These are phyloP conservation scores for Bufotes viridis DNA, from an alignment of 2,797 vertebrate species.

Conservation along the genomic window DNA sequence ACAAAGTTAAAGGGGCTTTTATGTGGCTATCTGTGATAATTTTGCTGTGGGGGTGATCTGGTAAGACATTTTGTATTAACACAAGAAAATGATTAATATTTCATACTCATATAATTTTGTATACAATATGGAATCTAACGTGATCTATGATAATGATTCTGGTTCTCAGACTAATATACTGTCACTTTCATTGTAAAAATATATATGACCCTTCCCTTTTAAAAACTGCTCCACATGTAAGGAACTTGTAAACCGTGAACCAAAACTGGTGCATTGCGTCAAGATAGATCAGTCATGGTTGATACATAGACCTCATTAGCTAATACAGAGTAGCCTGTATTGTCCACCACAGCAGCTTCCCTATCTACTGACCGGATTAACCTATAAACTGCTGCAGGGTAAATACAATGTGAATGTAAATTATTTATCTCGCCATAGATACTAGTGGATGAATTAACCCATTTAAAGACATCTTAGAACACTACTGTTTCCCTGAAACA, in stretches of 20 bases:
- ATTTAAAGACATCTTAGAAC: not conserved
- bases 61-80: not conserved
- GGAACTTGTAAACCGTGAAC: slow-evolving; percentile 32
- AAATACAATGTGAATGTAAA: not conserved
- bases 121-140: not conserved
- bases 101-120: not conserved
- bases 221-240: slow-evolving; percentile 34
- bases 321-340: not conserved
- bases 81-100: not conserved
- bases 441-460: not conserved
- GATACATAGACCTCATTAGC: slow-evolving; percentile 46
- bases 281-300: slow-evolving; percentile 32
- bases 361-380: slow-evolving; percentile 10
- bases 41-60: not conserved
- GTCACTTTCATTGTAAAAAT: not conserved
- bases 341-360: not conserved
- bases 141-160: not conserved
- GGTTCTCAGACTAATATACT: not conserved
- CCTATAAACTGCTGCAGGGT: not conserved
- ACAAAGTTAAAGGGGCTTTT: not conserved
- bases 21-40: not conserved
- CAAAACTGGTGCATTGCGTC: slow-evolving; percentile 58
- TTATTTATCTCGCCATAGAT: not conserved
- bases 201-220: not conserved
- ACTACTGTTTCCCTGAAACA: not conserved